phyloP scores from a whole-genome alignment of 2,797 vertebrate genomes.

The Masticophis lateralis region DNA sequence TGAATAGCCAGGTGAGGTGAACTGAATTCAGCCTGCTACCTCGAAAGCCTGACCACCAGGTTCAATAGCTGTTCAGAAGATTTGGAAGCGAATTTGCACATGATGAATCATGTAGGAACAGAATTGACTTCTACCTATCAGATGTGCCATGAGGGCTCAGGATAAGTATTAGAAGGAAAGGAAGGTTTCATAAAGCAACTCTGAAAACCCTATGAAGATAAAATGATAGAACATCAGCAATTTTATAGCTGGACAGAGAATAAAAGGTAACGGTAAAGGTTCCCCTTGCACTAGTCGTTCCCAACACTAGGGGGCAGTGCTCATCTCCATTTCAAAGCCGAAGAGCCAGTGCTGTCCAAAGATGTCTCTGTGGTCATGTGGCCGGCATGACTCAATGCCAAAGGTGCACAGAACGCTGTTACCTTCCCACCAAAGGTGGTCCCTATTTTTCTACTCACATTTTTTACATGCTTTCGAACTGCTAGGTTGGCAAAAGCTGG shows the following conservation, averaged over 20 bases:
- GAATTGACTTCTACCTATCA: background rate
- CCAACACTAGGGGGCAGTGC: too few relatives aligned
- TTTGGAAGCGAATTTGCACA: background rate
- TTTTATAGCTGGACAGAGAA: background rate
- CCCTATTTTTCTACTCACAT: too few relatives aligned
- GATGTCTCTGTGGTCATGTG: too few relatives aligned
- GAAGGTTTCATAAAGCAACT: background rate
- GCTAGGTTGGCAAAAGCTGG: too few relatives aligned
- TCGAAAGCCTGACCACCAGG: background rate
- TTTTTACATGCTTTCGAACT: too few relatives aligned
- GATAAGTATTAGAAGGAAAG: background rate
- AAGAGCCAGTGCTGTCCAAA: too few relatives aligned
- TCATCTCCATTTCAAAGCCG: too few relatives aligned
- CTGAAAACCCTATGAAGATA: background rate
- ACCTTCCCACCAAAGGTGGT: too few relatives aligned
- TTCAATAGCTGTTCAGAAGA: background rate
- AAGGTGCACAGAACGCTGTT: too few relatives aligned
- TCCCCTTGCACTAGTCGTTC: too few relatives aligned
- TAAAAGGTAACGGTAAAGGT: background rate
- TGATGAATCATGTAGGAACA: background rate
- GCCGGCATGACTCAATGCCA: too few relatives aligned
- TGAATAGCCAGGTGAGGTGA: background rate
- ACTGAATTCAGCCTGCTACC: background rate
- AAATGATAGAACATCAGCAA: background rate
- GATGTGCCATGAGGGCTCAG: background rate